Conservation (phyloP, 2,888 invertebrate genomes). For the Lypha dubia region DNA sequence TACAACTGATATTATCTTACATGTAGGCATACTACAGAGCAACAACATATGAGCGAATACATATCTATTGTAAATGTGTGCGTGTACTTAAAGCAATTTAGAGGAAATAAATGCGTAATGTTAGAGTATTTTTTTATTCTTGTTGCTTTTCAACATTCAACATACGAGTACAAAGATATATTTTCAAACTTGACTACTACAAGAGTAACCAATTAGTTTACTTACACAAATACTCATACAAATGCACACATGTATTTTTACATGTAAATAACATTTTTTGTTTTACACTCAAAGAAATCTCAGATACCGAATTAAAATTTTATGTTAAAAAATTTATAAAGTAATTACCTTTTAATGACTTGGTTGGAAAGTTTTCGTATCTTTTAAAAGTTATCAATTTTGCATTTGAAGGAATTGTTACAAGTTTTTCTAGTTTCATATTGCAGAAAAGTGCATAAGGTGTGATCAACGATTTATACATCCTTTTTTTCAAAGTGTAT, state of each 20-base stretch:
- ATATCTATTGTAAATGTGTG: background rate
- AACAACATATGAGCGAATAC: background rate
- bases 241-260: background rate
- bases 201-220: conserved; percentile 68
- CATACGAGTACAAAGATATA: conserved; percentile 48
- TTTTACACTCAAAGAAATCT: conserved; percentile 53
- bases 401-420: too few relatives aligned
- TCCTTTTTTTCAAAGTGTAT: too few relatives aligned
- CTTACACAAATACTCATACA: conserved; percentile 19
- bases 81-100: conserved; percentile 29
- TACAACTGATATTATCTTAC: background rate
- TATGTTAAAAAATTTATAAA: background rate
- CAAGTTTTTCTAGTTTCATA: too few relatives aligned
- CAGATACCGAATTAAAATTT: background rate
- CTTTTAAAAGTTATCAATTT: too few relatives aligned
- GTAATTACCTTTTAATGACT: background rate
- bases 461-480: too few relatives aligned
- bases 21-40: background rate
- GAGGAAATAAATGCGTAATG: conserved; percentile 40
- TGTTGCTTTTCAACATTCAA: conserved; percentile 6
- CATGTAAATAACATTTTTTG: conserved; percentile 39
- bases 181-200: conserved; percentile 51
- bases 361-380: too few relatives aligned
- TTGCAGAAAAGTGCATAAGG: too few relatives aligned
- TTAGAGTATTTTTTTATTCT: background rate